Percentiles rank a stretch among this genome's conserved stretches.
Conservation (phyloP, 2,797 vertebrate genomes). For the Falco biarmicus region DNA sequence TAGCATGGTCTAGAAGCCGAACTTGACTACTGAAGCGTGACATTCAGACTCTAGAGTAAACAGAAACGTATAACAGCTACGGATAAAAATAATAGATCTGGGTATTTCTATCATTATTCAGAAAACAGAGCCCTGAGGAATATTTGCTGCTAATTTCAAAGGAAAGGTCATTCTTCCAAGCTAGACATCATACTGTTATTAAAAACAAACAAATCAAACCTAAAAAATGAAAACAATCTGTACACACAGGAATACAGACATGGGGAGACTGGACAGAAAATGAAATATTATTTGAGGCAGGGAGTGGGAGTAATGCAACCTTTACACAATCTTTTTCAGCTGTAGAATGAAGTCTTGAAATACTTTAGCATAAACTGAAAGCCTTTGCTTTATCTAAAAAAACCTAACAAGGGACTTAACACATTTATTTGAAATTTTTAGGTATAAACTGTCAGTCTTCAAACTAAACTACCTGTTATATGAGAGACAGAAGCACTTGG, state of each 20-base stretch:
- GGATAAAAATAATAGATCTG: not conserved
- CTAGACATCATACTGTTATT: not conserved
- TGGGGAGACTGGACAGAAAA: not conserved
- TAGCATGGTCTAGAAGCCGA: not conserved
- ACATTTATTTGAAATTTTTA: not conserved
- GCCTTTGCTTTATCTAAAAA: not conserved
- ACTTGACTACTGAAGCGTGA: not conserved
- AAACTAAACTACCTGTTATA: not conserved
- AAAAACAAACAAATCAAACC: conserved; percentile 31
- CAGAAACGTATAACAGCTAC: not conserved
- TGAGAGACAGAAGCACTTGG: not conserved
- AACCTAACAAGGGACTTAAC: not conserved
- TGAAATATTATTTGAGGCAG: conserved; percentile 3
- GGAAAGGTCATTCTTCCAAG: conserved; percentile 23
- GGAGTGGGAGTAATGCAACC: not conserved
- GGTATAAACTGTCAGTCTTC: not conserved
- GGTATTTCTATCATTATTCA: conserved; percentile 6
- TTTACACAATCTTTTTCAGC: not conserved
- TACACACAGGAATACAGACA: not conserved
- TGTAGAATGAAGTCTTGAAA: not conserved
- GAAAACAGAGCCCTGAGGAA: not conserved
- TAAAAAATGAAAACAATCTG: not conserved
- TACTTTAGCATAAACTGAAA: not conserved
- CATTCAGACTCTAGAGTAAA: not conserved
- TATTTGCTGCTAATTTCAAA: conserved; percentile 13